Conservation (phyloP, 1,140 invertebrate genomes). For the Bilobella aurantiaca region DNA sequence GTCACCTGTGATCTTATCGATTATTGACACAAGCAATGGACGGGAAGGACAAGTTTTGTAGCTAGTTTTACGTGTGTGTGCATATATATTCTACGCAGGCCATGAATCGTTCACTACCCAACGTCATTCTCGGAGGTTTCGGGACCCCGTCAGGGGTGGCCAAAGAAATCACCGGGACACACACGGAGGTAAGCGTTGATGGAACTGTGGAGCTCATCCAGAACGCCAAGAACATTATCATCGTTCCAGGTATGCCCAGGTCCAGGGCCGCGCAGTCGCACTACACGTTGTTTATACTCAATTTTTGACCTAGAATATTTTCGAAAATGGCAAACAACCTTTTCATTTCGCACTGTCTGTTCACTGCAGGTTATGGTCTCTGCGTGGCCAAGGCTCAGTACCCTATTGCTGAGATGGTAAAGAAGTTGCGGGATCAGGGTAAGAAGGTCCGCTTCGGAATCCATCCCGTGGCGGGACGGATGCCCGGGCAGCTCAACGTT, state of each 20-base stretch:
- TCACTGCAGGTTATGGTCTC: slow-evolving; percentile 76
- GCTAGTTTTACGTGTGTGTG: no score
- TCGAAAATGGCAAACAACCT: no score
- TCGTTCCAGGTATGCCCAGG: no score
- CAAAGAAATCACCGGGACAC: slow-evolving; percentile 66
- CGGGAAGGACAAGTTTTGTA: neutral
- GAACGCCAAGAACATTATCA: slow-evolving; percentile 73
- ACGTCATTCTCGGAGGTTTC: slow-evolving; percentile 80
- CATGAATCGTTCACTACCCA: slow-evolving; percentile 81
- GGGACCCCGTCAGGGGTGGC: slow-evolving; percentile 61
- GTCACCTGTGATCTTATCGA: no score
- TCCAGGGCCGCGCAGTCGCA: no score
- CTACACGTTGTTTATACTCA: no score
- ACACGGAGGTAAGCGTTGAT: slow-evolving; percentile 69
- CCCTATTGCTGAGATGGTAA: slow-evolving; percentile 77
- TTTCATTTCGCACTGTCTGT: no score
- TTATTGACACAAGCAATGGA: no score
- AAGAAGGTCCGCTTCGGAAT: slow-evolving; percentile 81
- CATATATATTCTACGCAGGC: slow-evolving; percentile 47
- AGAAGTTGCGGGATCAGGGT: slow-evolving; percentile 56
- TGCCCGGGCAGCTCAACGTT: slow-evolving; percentile 83
- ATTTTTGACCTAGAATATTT: no score
- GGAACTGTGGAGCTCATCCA: slow-evolving; percentile 63
- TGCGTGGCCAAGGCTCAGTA: slow-evolving; percentile 89
- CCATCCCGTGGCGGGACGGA: no score